These are phyloP conservation scores for Tetragnatha versicolor DNA, from an alignment of 1,140 invertebrate species.

Conservation along the genomic window DNA sequence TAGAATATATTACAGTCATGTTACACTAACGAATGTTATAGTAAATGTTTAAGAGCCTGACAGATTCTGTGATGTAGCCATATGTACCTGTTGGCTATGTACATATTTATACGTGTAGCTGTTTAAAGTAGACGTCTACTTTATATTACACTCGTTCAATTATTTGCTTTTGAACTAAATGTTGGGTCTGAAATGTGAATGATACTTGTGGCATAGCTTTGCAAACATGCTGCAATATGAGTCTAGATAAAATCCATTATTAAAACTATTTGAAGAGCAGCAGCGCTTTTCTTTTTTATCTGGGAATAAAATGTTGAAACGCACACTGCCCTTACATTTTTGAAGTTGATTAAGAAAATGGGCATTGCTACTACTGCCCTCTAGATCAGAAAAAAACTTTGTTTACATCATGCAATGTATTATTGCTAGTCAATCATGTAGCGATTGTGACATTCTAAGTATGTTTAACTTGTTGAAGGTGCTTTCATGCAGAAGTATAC, in stretches of 20 bases:
- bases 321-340: conserved; percentile 22
- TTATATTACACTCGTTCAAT: conserved; percentile 50
- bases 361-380: too few species aligned
- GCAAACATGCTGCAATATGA: conserved; percentile 53
- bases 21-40: conserved; percentile 29
- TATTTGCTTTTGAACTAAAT: conserved; percentile 47
- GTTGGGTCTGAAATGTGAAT: conserved; percentile 9
- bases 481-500: too few species aligned
- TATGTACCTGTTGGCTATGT: conserved; percentile 44
- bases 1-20: conserved; percentile 24
- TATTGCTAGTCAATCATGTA: too few species aligned
- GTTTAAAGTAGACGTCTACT: conserved; percentile 48
- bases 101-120: conserved; percentile 47
- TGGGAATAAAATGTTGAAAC: conserved; percentile 5
- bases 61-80: conserved; percentile 45
- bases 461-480: too few species aligned
- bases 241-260: conserved; percentile 21
- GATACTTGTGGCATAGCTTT: conserved; percentile 28
- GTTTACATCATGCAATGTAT: too few species aligned
- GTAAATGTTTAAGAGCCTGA: conserved; percentile 35
- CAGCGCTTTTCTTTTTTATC: background rate
- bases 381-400: too few species aligned
- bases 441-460: too few species aligned
- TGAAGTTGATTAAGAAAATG: too few species aligned
- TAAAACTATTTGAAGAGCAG: background rate